A percentile compares a stretch with the other conserved stretches of the same genome.
Conservation (phyloP, 2,888 invertebrate species). For the Bedellia somnulentella region DNA sequence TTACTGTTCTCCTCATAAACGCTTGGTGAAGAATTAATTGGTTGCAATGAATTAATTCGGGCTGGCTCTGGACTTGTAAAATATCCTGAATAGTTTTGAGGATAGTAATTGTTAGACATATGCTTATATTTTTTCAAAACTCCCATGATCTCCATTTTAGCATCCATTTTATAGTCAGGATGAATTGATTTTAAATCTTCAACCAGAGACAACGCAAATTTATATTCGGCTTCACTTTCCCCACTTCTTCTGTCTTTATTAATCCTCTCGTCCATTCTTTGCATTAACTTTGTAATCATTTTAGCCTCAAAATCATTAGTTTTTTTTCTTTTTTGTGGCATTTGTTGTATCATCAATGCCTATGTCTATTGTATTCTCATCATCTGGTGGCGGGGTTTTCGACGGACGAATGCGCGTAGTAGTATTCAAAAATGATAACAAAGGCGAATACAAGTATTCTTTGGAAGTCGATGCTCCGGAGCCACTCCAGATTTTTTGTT, state of each 20-base stretch:
- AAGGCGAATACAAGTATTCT: constrained; percentile 12
- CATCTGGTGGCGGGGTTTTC: constrained; percentile 11
- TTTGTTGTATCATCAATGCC: constrained; percentile 8
- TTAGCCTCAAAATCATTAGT: constrained; percentile 11
- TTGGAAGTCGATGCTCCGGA: constrained; percentile 11
- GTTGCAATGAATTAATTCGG: constrained; percentile 10
- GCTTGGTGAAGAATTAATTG: constrained; percentile 13
- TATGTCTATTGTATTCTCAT: constrained; percentile 12
- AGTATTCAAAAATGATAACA: constrained; percentile 13
- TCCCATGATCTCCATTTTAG: constrained; percentile 11
- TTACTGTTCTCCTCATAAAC: constrained; percentile 13
- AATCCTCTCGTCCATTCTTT: constrained; percentile 3
- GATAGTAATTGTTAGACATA: constrained; percentile 8
- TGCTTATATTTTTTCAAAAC: constrained; percentile 12
- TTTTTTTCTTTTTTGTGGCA: constrained; percentile 11
- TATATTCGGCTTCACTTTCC: constrained; percentile 3
- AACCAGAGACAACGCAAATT: constrained; percentile 5
- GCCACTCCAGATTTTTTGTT: constrained; percentile 11
- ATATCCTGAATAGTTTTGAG: constrained; percentile 12
- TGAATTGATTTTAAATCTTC: constrained; percentile 5
- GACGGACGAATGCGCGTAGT: constrained; percentile 11
- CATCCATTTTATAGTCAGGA: constrained; percentile 6
- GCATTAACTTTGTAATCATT: constrained; percentile 3
- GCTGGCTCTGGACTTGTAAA: constrained; percentile 13
- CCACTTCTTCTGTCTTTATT: constrained; percentile 3